phyloP scores from a whole-genome alignment of 2,888 invertebrate species.

The Chrysopilus asiliformis region DNA sequence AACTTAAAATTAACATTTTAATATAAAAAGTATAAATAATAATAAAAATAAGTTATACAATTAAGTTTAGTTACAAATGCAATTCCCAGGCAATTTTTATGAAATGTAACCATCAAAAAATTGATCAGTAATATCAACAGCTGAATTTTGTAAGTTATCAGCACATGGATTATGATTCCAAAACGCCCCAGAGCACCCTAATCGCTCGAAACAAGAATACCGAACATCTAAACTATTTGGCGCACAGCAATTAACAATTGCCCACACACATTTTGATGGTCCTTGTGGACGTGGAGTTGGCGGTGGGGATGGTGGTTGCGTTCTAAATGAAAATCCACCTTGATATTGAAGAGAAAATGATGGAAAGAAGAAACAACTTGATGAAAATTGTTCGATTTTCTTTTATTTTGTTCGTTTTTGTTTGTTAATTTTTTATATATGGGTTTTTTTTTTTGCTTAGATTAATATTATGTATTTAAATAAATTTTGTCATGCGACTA shows the following conservation, averaged over 20 bases:
- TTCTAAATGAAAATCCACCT: conserved; percentile 10
- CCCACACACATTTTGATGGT: conserved; percentile 56
- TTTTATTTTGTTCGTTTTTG: no score
- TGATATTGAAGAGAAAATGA: neutral
- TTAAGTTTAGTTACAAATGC: no score
- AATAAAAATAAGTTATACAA: no score
- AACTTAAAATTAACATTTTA: no score
- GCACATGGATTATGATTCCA: conserved; percentile 62
- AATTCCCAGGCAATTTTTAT: no score
- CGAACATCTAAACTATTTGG: conserved; percentile 36
- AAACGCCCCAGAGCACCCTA: conserved; percentile 58
- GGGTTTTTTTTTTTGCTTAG: no score
- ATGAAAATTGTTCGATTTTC: no score
- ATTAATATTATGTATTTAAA: no score
- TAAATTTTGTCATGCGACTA: no score
- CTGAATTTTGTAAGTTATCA: conserved; percentile 43
- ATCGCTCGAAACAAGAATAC: conserved; percentile 53
- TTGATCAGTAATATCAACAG: conserved; percentile 38
- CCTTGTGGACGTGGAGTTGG: conserved; percentile 23
- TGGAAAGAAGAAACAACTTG: no score
- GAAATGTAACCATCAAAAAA: conserved; percentile 14
- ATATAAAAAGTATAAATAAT: no score
- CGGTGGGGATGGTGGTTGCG: conserved; percentile 11
- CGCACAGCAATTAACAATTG: conserved; percentile 60
- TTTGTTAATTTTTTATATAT: no score